Evolutionary conservation across 2,888 invertebrate genomes (phyloP), one percentile per base, ranked within the genome.

Genomic region (Acanthosepion pharaonis): DNA sequence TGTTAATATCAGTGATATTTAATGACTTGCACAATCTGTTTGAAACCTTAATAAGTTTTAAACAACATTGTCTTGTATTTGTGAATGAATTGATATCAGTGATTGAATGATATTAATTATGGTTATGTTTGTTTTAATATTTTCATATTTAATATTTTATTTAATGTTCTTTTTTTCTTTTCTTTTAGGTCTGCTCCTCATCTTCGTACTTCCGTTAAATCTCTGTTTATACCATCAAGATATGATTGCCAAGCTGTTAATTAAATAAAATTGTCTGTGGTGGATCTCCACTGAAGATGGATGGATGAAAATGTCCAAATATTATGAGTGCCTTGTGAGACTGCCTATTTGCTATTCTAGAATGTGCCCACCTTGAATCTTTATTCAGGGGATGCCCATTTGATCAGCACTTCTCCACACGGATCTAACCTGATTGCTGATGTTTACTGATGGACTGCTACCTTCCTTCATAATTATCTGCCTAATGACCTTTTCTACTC

Each of bases 191-290:
- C 93, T 93, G 18, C 93, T 53, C n/a, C 93, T 53, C 93, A 49
- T 53, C 93, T n/a, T 93, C 93, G 93, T 93, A 93, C 93, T 93
- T 93, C 93, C 93, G 93, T 93, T 93, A 93, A 93, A 93, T 53
- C 49, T 49, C 51, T 93, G 25, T 93, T 93, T n/a, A 25, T 51
- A 18, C 51, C 93, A 51, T 53, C 48, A 93, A 49, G 53, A 53
- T 53, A 53, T n/a, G 93, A 93, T 53, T 93, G 93, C 49, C 93
- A 93, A 49, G 93, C 93, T 93, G 93, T 93, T 51, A 93, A 78
- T 3, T 78, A 78, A 78, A n/a, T n/a, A 33, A n/a, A 5, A 78
- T 78, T 78, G 78, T 78, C n/a, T 78, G 78, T 78, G 78, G n/a
- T n/a, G 78, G 78, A 78, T 78, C n/a, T 78, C 78, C 78, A 78